Evolutionary conservation across 2,113 vertebrate genomes (phyloP).

Genomic region (Mirounga angustirostris): DNA sequence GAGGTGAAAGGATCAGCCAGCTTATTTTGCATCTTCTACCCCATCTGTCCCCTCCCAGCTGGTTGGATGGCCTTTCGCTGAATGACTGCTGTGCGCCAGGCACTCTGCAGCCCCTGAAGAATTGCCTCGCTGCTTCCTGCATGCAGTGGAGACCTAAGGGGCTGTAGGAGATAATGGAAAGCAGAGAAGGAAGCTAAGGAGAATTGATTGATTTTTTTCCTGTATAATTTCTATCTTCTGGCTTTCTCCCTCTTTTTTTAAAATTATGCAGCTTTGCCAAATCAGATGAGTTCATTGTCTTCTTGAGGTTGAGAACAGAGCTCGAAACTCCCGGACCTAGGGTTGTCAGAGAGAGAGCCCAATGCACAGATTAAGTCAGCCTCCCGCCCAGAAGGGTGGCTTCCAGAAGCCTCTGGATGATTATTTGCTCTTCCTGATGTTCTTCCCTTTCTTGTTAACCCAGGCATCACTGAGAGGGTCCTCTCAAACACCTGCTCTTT

Average conservation of each 20-base stretch:
- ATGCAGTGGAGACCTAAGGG: neutral
- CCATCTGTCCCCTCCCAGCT: neutral
- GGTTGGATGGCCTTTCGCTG: neutral
- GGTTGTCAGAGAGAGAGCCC: neutral
- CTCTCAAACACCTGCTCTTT: constrained; percentile 19
- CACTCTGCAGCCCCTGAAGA: neutral
- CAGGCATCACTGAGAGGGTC: neutral
- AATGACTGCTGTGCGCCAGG: neutral
- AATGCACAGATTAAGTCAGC: neutral
- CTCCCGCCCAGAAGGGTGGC: constrained; percentile 37
- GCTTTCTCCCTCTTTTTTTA: neutral
- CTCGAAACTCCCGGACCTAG: constrained; percentile 45
- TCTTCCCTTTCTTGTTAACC: constrained; percentile 9
- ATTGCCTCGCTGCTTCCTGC: neutral
- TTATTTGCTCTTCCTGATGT: neutral
- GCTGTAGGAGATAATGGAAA: neutral
- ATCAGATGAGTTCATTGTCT: constrained; percentile 49
- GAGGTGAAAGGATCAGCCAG: neutral
- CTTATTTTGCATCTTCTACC: neutral
- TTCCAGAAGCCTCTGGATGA: constrained; percentile 53
- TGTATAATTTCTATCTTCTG: constrained; percentile 49
- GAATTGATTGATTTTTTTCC: neutral
- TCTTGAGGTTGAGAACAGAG: neutral
- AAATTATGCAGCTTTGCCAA: constrained; percentile 44
- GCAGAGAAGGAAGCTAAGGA: constrained; percentile 29